Conservation (phyloP, 2,113 vertebrate species). For the Austrofundulus limnaeus region DNA sequence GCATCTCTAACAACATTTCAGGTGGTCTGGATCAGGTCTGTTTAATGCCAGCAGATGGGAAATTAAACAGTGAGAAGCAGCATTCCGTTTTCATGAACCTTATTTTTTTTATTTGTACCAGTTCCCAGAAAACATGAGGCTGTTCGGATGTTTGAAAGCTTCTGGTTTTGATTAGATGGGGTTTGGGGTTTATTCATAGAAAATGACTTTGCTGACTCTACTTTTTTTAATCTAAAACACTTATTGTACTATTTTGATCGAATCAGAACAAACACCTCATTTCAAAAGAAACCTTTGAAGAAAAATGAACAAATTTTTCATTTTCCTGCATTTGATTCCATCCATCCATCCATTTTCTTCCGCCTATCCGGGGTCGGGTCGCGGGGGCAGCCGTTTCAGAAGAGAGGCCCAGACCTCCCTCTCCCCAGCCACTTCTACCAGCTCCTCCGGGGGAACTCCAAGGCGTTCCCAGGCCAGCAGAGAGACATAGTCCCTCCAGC, state of each 20-base stretch:
- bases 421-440: no score
- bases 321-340: neutral
- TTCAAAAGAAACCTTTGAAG: neutral
- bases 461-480: no score
- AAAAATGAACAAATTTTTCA: neutral
- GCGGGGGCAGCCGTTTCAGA: no score
- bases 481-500: no score
- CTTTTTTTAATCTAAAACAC: neutral
- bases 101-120: neutral
- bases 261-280: neutral
- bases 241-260: neutral
- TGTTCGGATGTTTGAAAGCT: neutral
- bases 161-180: neutral
- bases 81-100: neutral
- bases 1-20: neutral
- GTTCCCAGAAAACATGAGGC: neutral
- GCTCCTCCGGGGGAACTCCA: no score
- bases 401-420: no score
- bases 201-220: neutral
- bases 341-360: no score
- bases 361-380: no score
- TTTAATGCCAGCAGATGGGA: neutral
- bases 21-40: neutral
- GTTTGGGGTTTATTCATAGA: neutral
- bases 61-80: conserved; percentile 2